Evolutionary conservation across 1,140 invertebrate species (phyloP).

Genomic region (Drosophila fuyamai): DNA sequence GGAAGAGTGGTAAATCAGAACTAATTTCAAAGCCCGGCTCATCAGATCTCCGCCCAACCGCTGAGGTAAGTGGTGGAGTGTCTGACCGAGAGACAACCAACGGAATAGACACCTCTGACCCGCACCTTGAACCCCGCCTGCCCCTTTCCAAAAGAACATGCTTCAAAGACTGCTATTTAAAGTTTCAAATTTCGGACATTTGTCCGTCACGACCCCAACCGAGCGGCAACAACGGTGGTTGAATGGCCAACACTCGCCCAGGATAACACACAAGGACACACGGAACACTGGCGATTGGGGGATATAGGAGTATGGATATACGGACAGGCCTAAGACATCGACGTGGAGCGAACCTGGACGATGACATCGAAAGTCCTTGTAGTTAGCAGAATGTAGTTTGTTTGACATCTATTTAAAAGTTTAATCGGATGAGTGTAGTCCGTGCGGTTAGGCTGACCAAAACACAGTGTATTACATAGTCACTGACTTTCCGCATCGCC

Average conservation of each 20-base stretch:
- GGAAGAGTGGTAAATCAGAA: slow-evolving; percentile 56
- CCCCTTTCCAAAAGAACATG: slow-evolving; percentile 3
- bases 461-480: slow-evolving; percentile 81
- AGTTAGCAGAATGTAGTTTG: slow-evolving; percentile 78
- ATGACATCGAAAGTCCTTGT: slow-evolving; percentile 73
- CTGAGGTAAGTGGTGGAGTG: slow-evolving; percentile 16
- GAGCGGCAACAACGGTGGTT: slow-evolving; percentile 35
- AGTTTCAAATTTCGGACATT: slow-evolving; percentile 82
- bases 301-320: slow-evolving; percentile 30
- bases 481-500: slow-evolving; percentile 73
- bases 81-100: neutral
- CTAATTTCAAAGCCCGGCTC: slow-evolving; percentile 42
- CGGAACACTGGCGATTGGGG: neutral
- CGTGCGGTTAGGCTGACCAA: slow-evolving; percentile 80
- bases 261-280: slow-evolving; percentile 26
- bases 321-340: slow-evolving; percentile 70
- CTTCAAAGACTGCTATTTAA: slow-evolving; percentile 59
- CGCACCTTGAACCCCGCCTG: neutral
- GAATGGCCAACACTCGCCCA: slow-evolving; percentile 36
- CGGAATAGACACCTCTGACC: slow-evolving; percentile 17
- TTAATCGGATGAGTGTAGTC: slow-evolving; percentile 83
- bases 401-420: slow-evolving; percentile 84
- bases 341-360: slow-evolving; percentile 41
- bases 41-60: slow-evolving; percentile 45
- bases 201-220: slow-evolving; percentile 63